These are phyloP conservation scores for Armadillidium nasatum DNA, from an alignment of 1,140 invertebrate species.

Conservation along the genomic window DNA sequence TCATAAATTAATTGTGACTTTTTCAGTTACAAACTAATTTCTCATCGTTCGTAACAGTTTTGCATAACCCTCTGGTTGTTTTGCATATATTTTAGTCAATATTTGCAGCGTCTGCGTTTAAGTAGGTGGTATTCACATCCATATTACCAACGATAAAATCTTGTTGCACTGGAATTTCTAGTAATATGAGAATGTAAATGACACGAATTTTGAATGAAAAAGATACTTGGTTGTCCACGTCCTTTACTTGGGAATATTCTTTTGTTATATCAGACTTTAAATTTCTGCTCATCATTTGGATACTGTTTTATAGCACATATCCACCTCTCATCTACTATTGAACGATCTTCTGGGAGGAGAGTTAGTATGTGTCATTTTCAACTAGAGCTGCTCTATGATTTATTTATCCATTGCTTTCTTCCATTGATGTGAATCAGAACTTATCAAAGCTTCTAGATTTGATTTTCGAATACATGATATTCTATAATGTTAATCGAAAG, in stretches of 20 bases:
- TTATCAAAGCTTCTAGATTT: too few relatives aligned
- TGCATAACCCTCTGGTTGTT: background rate
- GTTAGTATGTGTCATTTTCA: too few relatives aligned
- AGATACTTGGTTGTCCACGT: background rate
- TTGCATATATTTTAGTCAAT: background rate
- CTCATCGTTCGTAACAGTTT: background rate
- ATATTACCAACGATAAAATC: background rate
- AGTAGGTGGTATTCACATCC: background rate
- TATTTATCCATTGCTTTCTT: too few relatives aligned
- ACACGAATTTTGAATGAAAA: background rate
- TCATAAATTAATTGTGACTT: background rate
- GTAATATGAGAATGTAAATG: background rate
- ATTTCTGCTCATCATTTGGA: background rate
- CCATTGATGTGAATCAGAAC: too few relatives aligned
- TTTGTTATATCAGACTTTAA: background rate
- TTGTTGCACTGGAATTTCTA: background rate
- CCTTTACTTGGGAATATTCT: background rate
- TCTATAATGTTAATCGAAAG: too few relatives aligned
- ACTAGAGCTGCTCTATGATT: too few relatives aligned
- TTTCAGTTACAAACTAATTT: background rate
- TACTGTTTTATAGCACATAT: background rate
- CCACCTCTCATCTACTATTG: too few relatives aligned
- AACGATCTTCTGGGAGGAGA: too few relatives aligned
- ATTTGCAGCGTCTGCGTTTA: background rate
- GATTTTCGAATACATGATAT: too few relatives aligned